Evolutionary conservation across 2,888 invertebrate genomes (phyloP), one percentile per base, ranked within the genome.

Genomic region (Andrena minutula): DNA sequence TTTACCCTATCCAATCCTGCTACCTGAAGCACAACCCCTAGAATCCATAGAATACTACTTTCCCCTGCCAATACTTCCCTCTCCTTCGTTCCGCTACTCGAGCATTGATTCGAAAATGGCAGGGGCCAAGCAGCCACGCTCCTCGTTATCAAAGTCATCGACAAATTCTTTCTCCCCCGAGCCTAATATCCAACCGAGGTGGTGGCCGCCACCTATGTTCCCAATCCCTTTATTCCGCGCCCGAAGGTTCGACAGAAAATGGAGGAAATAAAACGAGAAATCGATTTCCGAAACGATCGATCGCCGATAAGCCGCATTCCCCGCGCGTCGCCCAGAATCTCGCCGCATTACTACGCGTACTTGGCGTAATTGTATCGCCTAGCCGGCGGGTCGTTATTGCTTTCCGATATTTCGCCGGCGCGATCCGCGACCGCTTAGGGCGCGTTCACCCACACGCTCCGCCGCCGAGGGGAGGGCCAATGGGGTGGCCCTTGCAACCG

Each of bases 391-490:
- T 77, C 84, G 80, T 88, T 88, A 88, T 88, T 79, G 87, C 83
- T 86, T 86, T 88, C 83, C 88, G 86, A 88, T 86, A 87, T 84
- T 87, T 86, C 78, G 77, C 56, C 66, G 68, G 56, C 71, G 69
- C 71, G 69, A 72, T 66, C 74, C 65, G 60, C 77, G 73, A 61
- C 41, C 41, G 53, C 56, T 61, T 66, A 47, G 56, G 51, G 32
- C 72, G 30, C 23, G 35, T 32, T 47, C 58, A 51, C 51, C 10
- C 16, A 35, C 63, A n/a, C 53, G 32, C 58, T 20, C n/a, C 6
- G 26, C 65, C 47, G 51, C 10, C 35, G 35, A 6, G 16, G n/a
- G 47, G 5, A 30, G 23, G 49, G 30, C 35, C 53, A 23, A 26
- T 2, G 1, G 8, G 16, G 12, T 12, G 26, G 53, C 61, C 49